Base-by-base conservation (phyloP, 2,113 vertebrate species). In the Fulmarus glacialis region DNA sequence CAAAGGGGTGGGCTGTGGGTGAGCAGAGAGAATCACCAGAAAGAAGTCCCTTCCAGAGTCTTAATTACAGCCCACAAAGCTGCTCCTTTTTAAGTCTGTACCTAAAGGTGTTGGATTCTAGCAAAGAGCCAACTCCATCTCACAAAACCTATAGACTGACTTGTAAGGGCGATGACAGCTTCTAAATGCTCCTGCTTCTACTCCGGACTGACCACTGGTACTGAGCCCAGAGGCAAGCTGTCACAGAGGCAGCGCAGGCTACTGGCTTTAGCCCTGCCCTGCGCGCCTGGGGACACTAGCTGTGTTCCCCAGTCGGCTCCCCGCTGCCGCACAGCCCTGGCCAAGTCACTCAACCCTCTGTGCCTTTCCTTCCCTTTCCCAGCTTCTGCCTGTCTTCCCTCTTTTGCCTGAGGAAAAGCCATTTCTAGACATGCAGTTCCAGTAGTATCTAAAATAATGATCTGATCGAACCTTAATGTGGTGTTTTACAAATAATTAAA, bases 1-100 rank as follows among this genome's bases (percentile, higher is more conserved):
- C 93, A 95, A 94, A 85, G 50, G 93, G 89, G 93, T 82, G 78
- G 94, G 89, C 94, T 82, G 78, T 62, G 93, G 82, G 64, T 66
- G 50, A 97, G 82, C 84, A 70, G 63, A 88, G 73, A 93, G 66
- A 92, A 81, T 40, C 74, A 85, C 30, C 82, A 82, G 58, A 78
- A 62, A 74, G 64, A 84, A 43, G 48, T 62, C 70, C 48, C 32
- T 56, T 91, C 56, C 40, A 84, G 36, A 82, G 66, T 68, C 87
- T 93, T 94, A 93, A 94, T 91, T 82, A 88, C 70, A 83, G 47
- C 42, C 93, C 66, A 32, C 62, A 64, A 60, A 62, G 71, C 66
- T 60, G 45, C 45, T 90, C 38, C 84, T 88, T 82, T 80, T 78
- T 21, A 89, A 87, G 70, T 50, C 77, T 40, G 24, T 21, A 73